phyloP scores from a whole-genome alignment of 2,888 invertebrate species.

The Serripes groenlandicus region DNA sequence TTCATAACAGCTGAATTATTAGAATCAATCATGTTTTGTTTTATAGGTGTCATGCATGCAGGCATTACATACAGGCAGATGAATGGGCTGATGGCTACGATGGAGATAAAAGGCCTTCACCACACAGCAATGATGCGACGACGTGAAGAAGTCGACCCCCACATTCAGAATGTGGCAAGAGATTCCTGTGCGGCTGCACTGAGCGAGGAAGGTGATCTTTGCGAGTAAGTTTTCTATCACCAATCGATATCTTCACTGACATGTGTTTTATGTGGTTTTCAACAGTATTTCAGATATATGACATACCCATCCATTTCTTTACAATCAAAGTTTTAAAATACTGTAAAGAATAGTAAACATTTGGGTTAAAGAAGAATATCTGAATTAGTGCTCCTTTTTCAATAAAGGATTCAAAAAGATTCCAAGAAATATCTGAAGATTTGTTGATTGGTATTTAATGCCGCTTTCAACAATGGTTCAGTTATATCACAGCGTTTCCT shows the following conservation, averaged over 20 bases:
- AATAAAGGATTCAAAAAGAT: too few species aligned
- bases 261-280: not conserved
- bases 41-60: slow-evolving; percentile 23
- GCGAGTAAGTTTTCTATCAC: not conserved
- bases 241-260: not conserved
- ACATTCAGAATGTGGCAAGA: slow-evolving; percentile 20
- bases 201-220: not conserved
- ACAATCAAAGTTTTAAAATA: not conserved
- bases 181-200: slow-evolving; percentile 12
- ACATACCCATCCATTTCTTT: not conserved
- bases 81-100: slow-evolving; percentile 29
- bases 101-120: slow-evolving; percentile 32
- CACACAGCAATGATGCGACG: slow-evolving; percentile 26
- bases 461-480: too few species aligned
- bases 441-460: too few species aligned
- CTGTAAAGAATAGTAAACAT: not conserved
- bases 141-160: slow-evolving; percentile 14
- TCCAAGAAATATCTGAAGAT: too few species aligned
- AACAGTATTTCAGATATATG: not conserved
- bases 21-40: not conserved
- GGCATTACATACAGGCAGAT: slow-evolving; percentile 31
- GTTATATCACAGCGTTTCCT: too few species aligned
- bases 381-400: too few species aligned
- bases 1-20: too few species aligned
- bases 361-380: too few species aligned